Evolutionary conservation across 2,797 vertebrate species (phyloP), one percentile per base, ranked within the genome.

Genomic region (Mionectes olivaceus): DNA sequence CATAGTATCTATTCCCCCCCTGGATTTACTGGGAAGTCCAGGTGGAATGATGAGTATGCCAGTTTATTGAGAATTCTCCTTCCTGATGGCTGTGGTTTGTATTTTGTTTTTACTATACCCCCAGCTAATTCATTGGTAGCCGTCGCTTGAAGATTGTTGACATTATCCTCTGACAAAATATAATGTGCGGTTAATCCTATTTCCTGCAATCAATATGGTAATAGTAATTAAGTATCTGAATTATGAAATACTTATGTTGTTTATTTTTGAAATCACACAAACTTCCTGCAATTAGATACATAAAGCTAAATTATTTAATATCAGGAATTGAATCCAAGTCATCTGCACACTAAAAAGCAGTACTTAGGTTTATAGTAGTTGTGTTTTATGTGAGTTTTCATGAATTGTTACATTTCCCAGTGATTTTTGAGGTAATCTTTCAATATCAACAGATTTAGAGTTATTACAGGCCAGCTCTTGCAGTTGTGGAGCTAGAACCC

Each of bases 131-230:
- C 50, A 21, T 21, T 76, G 73, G 76, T 95, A 89, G 92, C 94
- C 92, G 56, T 78, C 44, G 7, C 82, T 83, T 89, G 50, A 49
- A 49, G 80, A 59, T 14, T 85, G 76, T 94, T 94, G 87, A 89
- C 61, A 53, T 87, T 90, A 90, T 83, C 65, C 59, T 78, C 73
- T 83, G 82, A 85, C 52, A 93, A 95, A 83, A 87, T 79, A 71
- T 65, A 84, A 76, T 83, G 79, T 55, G 89, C 92, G 90, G 92
- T 91, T 94, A 93, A 94, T 94, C 69, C 52, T 93, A 52, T 89
- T 96, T 92, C 95, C 95, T 95, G 84, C 79, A 95, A 93, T 97
- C 92, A 95, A 95, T 96, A 86, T 92, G 93, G 91, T 93, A 92
- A 89, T 96, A 91, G 77, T 95, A 95, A 96, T 96, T 97, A 95